These are phyloP conservation scores for Corvus hawaiiensis DNA, from an alignment of 2,113 vertebrate species.

Conservation along the genomic window DNA sequence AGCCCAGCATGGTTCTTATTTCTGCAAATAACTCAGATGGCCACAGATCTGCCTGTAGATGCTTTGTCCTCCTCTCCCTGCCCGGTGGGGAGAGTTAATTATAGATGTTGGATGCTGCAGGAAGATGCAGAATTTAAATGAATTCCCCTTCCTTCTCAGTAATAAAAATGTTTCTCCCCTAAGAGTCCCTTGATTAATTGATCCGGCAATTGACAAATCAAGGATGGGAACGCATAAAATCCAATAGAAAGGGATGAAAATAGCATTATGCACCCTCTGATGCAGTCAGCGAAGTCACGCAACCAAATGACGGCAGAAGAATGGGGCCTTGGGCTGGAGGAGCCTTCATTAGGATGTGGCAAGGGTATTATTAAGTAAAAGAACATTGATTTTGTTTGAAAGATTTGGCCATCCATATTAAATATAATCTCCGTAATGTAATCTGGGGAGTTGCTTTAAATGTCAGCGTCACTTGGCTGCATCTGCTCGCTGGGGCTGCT, in stretches of 20 bases:
- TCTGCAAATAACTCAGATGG: neutral
- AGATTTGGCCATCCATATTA: conserved; percentile 44
- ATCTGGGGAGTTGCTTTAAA: conserved; percentile 31
- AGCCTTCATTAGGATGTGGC: conserved; percentile 40
- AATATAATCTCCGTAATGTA: conserved; percentile 47
- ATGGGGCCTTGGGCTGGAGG: conserved; percentile 14
- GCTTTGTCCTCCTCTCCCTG: neutral
- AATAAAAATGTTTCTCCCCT: conserved; percentile 33
- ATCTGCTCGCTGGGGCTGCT: neutral
- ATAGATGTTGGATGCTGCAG: neutral
- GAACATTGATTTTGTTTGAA: conserved; percentile 46
- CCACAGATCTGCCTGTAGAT: neutral
- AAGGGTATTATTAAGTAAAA: conserved; percentile 48
- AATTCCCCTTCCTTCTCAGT: conserved; percentile 9
- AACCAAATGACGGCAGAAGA: conserved; percentile 33
- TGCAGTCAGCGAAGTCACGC: conserved; percentile 7
- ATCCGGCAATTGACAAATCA: conserved; percentile 44
- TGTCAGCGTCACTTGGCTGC: conserved; percentile 35
- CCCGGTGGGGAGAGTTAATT: neutral
- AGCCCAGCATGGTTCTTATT: neutral
- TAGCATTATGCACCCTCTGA: conserved; percentile 39
- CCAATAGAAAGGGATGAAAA: conserved; percentile 37
- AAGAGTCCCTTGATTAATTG: conserved; percentile 51
- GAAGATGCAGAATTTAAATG: conserved; percentile 21
- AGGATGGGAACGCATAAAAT: conserved; percentile 27